These are phyloP conservation scores for Craniophora ligustri DNA, from an alignment of 2,888 invertebrate genomes.

Conservation along the genomic window DNA sequence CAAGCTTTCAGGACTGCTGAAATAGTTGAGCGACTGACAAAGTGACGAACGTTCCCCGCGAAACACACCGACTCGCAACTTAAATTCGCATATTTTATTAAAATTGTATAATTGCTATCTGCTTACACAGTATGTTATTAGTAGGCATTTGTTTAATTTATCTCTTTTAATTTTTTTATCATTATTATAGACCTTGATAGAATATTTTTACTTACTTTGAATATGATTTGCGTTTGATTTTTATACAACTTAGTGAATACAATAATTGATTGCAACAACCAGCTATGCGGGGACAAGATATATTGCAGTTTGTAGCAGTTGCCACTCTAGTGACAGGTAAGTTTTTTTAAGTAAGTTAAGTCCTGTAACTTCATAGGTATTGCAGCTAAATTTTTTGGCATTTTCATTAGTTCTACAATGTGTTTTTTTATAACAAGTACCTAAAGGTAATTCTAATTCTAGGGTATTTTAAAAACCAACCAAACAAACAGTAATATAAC, in stretches of 20 bases:
- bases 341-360: conserved; percentile 1
- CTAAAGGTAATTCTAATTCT: too few relatives aligned
- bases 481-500: too few relatives aligned
- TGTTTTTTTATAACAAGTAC: too few relatives aligned
- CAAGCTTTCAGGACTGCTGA: conserved; percentile 70
- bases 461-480: too few relatives aligned
- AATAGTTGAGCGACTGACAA: conserved; percentile 68
- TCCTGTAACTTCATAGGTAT: too few relatives aligned
- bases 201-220: conserved; percentile 3
- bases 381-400: too few relatives aligned
- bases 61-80: conserved; percentile 34
- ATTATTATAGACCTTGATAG: not conserved
- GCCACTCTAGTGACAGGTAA: conserved; percentile 45
- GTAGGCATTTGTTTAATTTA: not conserved
- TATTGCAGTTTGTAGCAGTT: conserved; percentile 26
- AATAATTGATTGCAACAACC: conserved; percentile 1
- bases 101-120: not conserved
- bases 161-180: conserved; percentile 1
- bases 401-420: too few relatives aligned
- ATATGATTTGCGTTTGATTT: conserved; percentile 35
- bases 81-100: conserved; percentile 8
- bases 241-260: conserved; percentile 23
- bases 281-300: conserved; percentile 30
- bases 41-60: conserved; percentile 69
- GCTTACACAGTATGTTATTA: not conserved